These are phyloP conservation scores for Manis crassicaudata DNA, from an alignment of 2,797 vertebrate genomes.

Conservation along the genomic window DNA sequence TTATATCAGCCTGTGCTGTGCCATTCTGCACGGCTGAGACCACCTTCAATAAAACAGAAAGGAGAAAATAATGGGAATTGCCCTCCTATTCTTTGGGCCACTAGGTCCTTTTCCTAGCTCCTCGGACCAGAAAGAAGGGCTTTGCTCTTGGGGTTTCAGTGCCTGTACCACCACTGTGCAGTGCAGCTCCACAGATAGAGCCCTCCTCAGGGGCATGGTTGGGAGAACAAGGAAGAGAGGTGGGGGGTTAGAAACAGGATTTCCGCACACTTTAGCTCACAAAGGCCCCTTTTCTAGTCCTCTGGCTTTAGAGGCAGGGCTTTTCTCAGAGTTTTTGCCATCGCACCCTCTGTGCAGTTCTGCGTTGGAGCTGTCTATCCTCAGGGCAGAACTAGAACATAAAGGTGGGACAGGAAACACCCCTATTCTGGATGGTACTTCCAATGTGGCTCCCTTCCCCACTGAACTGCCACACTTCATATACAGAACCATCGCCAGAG, in stretches of 20 bases:
- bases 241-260: background rate
- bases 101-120: background rate
- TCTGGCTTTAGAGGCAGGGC: background rate
- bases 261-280: background rate
- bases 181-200: background rate
- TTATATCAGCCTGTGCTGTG: background rate
- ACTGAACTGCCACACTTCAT: accelerated
- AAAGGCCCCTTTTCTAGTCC: background rate
- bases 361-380: background rate
- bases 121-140: background rate
- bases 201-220: background rate
- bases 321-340: background rate
- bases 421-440: background rate
- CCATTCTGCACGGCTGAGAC: background rate
- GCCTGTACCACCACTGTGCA: background rate
- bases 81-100: background rate
- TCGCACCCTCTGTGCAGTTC: background rate
- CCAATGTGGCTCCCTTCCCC: background rate
- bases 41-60: background rate
- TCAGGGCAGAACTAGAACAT: background rate
- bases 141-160: background rate
- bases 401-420: background rate
- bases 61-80: background rate
- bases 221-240: background rate
- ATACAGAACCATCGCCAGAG: background rate